These are phyloP conservation scores for Ditylenchus weischeri DNA, from an alignment of 2,888 invertebrate species.

Conservation along the genomic window DNA sequence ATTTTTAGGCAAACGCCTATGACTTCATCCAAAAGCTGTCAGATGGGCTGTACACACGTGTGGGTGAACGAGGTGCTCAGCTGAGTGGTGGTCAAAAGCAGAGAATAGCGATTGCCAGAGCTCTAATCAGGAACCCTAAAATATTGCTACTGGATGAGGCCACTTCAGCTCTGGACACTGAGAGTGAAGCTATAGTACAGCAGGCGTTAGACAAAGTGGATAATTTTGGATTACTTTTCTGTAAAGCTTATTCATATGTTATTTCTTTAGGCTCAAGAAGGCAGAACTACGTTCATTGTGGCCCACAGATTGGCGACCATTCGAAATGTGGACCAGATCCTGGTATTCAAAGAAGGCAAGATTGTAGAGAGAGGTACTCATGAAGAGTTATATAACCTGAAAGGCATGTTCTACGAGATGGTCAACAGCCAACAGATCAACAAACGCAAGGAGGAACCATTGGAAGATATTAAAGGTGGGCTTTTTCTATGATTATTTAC, in stretches of 20 bases:
- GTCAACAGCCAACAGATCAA: slow-evolving; percentile 61
- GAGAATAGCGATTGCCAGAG: slow-evolving; percentile 46
- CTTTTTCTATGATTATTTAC: too few species aligned
- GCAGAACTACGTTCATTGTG: slow-evolving; percentile 63
- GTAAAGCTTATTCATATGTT: background rate
- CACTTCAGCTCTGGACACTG: slow-evolving; percentile 55
- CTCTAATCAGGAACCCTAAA: slow-evolving; percentile 52
- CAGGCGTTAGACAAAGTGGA: slow-evolving; percentile 65
- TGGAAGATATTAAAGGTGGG: background rate
- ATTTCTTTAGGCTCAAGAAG: slow-evolving; percentile 54
- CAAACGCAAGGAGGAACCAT: slow-evolving; percentile 32
- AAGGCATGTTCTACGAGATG: slow-evolving; percentile 62
- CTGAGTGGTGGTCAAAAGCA: slow-evolving; percentile 43
- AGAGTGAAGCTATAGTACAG: slow-evolving; percentile 54
- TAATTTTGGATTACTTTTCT: slow-evolving; percentile 8
- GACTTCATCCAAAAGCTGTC: slow-evolving; percentile 56
- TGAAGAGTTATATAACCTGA: slow-evolving; percentile 50
- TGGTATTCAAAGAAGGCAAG: slow-evolving; percentile 50
- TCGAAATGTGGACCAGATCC: slow-evolving; percentile 62
- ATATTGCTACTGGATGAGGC: slow-evolving; percentile 56
- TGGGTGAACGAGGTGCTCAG: slow-evolving; percentile 55
- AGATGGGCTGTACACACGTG: slow-evolving; percentile 53
- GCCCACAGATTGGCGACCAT: slow-evolving; percentile 64
- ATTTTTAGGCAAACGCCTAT: slow-evolving; percentile 49
- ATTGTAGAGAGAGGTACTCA: slow-evolving; percentile 63